phyloP scores from a whole-genome alignment of 2,888 invertebrate genomes.

The Parnassius mnemosyne region DNA sequence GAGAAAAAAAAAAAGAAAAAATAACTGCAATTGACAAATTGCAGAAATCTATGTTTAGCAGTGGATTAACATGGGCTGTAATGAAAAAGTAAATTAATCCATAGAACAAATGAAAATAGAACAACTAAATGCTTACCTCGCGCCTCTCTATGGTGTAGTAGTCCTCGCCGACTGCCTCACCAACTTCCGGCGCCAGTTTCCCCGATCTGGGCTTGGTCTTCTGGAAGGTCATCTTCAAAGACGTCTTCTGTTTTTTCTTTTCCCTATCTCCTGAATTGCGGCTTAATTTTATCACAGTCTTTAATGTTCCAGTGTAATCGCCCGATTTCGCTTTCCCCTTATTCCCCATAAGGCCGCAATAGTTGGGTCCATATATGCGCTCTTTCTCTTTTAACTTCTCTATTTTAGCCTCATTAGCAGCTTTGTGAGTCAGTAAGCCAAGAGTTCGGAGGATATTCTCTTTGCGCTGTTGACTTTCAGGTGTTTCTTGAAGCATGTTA shows the following conservation, averaged over 20 bases:
- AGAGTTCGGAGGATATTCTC: slow-evolving; percentile 87
- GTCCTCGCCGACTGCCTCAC: slow-evolving; percentile 56
- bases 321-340: slow-evolving; percentile 58
- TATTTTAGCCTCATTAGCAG: slow-evolving; percentile 84
- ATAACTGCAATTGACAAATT: too few species aligned
- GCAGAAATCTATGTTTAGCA: too few species aligned
- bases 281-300: slow-evolving; percentile 90
- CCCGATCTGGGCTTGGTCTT: slow-evolving; percentile 83
- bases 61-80: too few species aligned
- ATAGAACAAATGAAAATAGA: too few species aligned
- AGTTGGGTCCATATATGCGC: slow-evolving; percentile 49
- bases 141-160: slow-evolving; percentile 86
- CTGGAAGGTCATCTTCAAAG: slow-evolving; percentile 89
- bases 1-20: too few species aligned
- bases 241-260: slow-evolving; percentile 84
- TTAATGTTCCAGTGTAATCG: slow-evolving; percentile 89
- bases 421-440: slow-evolving; percentile 87
- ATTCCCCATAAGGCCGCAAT: slow-evolving; percentile 44
- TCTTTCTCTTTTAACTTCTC: slow-evolving; percentile 78
- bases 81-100: too few species aligned
- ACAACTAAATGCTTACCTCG: slow-evolving; percentile 60
- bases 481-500: slow-evolving; percentile 71
- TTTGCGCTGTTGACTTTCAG: slow-evolving; percentile 84
- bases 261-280: slow-evolving; percentile 69
- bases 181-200: slow-evolving; percentile 70